These are phyloP conservation scores for Watsonalla cultraria DNA, from an alignment of 2,888 invertebrate genomes.

Conservation along the genomic window DNA sequence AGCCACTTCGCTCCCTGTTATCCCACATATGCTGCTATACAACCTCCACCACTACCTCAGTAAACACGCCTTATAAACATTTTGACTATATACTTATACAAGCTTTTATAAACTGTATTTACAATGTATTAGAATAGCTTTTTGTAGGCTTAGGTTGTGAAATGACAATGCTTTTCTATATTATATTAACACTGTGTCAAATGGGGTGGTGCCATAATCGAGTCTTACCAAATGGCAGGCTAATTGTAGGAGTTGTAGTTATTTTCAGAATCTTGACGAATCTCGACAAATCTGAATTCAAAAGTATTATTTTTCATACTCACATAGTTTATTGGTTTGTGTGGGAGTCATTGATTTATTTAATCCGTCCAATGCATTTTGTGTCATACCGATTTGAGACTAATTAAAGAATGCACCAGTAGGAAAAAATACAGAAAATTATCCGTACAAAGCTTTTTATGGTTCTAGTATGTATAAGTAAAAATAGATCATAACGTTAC, in stretches of 20 bases:
- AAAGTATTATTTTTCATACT: not conserved
- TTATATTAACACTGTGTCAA: not conserved
- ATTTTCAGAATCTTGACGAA: not conserved
- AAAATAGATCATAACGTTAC: too few species aligned
- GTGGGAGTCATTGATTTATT: not conserved
- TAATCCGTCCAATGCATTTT: too few species aligned
- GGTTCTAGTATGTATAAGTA: too few species aligned
- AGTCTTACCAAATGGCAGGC: too few species aligned
- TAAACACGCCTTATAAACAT: conserved; percentile 17
- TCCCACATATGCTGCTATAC: conserved; percentile 79
- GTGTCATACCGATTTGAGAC: too few species aligned
- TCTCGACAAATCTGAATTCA: not conserved
- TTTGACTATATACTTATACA: conserved; percentile 1
- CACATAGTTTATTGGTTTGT: not conserved
- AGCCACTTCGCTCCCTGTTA: conserved; percentile 78
- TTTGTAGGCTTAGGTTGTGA: not conserved
- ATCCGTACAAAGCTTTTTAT: too few species aligned
- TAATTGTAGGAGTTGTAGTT: too few species aligned
- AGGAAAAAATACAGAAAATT: too few species aligned
- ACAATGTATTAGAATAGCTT: not conserved
- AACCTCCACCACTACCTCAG: conserved; percentile 74
- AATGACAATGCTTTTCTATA: not conserved
- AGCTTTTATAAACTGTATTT: not conserved
- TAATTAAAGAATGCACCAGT: too few species aligned
- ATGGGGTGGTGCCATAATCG: not conserved